Evolutionary conservation across 2,888 invertebrate species (phyloP).

Genomic region (Clepsis dumicolana): DNA sequence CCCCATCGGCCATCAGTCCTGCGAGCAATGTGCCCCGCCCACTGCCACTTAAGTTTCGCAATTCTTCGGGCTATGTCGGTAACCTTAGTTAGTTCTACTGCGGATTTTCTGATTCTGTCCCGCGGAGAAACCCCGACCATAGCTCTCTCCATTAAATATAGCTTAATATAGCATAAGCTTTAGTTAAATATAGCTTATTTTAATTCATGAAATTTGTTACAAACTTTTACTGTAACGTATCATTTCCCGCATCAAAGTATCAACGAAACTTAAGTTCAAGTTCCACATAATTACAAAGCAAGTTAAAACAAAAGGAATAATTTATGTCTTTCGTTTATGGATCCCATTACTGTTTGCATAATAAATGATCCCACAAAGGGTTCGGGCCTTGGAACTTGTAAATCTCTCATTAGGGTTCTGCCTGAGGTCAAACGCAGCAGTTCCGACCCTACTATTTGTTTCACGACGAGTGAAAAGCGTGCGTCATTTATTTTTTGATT

Average conservation of each 20-base stretch:
- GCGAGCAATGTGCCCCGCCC: too few relatives aligned
- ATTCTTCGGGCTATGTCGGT: too few relatives aligned
- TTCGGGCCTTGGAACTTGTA: constrained; percentile 16
- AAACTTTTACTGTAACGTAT: neutral
- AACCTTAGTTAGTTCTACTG: too few relatives aligned
- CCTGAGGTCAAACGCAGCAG: constrained; percentile 14
- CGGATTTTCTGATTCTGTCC: too few relatives aligned
- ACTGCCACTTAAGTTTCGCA: too few relatives aligned
- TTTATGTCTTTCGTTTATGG: neutral
- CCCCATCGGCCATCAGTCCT: too few relatives aligned
- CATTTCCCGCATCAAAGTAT: neutral
- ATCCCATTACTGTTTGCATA: constrained; percentile 27
- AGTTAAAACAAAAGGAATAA: constrained; percentile 10
- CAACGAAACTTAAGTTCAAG: neutral
- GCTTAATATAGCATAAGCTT: too few relatives aligned
- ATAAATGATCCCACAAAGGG: constrained; percentile 27
- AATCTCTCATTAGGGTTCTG: constrained; percentile 15
- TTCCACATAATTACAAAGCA: constrained; percentile 1
- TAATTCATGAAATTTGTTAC: too few relatives aligned
- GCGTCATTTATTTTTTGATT: neutral
- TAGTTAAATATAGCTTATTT: too few relatives aligned
- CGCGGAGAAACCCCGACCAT: too few relatives aligned
- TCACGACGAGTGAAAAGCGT: constrained; percentile 4
- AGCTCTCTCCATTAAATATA: too few relatives aligned
- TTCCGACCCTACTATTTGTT: constrained; percentile 11